A percentile compares a stretch with the other conserved stretches of the same genome.
phyloP scores from a whole-genome alignment of 1,140 invertebrate genomes.

The Aphelinus certus region DNA sequence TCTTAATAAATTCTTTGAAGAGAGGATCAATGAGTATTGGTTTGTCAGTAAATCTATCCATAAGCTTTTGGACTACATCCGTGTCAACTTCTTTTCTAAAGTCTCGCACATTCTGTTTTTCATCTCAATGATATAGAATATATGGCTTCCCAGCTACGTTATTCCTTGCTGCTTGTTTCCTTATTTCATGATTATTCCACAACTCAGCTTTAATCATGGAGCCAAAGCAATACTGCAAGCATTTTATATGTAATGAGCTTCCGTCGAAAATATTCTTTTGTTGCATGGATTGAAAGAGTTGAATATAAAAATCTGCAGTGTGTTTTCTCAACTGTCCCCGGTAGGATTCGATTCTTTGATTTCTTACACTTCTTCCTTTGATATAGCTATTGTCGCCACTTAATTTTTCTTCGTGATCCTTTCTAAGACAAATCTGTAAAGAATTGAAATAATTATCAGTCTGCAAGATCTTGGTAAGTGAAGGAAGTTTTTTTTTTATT shows the following conservation, averaged over 20 bases:
- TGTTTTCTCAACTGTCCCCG: conserved; percentile 22
- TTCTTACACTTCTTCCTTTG: conserved; percentile 20
- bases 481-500: too few relatives aligned
- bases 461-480: too few relatives aligned
- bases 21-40: conserved; percentile 16
- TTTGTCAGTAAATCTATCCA: conserved; percentile 11
- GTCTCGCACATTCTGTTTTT: not conserved
- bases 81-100: conserved; percentile 1
- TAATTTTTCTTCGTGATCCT: not conserved
- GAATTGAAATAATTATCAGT: too few relatives aligned
- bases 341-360: conserved; percentile 21
- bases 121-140: conserved; percentile 14
- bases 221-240: conserved; percentile 30
- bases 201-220: conserved; percentile 5
- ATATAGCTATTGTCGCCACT: conserved; percentile 17
- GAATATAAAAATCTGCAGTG: conserved; percentile 27
- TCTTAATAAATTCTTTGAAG: conserved; percentile 4
- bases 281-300: conserved; percentile 27
- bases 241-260: conserved; percentile 15
- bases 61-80: not conserved
- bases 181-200: conserved; percentile 33
- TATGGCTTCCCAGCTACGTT: conserved; percentile 12
- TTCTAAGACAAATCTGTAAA: conserved; percentile 11
- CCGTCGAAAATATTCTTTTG: conserved; percentile 9
- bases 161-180: conserved; percentile 28